A percentile compares a stretch with the other conserved stretches of the same genome.
phyloP scores from a whole-genome alignment of 2,113 vertebrate species.

The Trematocara zebra region DNA sequence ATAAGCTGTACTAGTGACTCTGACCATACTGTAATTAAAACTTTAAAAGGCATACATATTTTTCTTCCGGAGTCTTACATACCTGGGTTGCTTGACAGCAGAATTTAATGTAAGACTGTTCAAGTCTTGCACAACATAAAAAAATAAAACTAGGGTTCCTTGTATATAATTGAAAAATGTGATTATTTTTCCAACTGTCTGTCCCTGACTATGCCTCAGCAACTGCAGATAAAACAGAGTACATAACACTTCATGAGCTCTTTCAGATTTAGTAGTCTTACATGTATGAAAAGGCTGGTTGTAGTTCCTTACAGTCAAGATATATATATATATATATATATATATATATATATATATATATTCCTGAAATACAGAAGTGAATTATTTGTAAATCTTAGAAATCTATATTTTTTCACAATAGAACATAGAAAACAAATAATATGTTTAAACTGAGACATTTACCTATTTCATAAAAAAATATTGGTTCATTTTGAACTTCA shows the following conservation, averaged over 20 bases:
- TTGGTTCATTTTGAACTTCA: not conserved
- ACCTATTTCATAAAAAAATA: not conserved
- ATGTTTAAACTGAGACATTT: not conserved
- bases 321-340: too few species aligned
- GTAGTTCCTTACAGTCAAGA: not conserved
- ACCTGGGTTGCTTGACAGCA: not conserved
- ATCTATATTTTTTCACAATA: not conserved
- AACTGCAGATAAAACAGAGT: not conserved
- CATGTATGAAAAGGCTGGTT: not conserved
- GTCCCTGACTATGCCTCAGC: not conserved
- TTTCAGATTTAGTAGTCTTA: not conserved
- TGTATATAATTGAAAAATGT: not conserved
- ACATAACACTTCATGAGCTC: not conserved
- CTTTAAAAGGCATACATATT: not conserved
- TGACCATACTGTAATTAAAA: not conserved
- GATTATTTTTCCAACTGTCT: not conserved
- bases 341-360: too few species aligned
- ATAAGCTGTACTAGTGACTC: not conserved
- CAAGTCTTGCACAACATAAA: not conserved
- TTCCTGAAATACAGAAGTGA: not conserved
- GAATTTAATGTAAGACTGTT: not conserved
- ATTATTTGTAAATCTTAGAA: not conserved
- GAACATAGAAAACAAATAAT: not conserved
- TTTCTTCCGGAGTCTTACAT: not conserved
- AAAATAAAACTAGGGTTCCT: not conserved